Evolutionary conservation across 2,797 vertebrate genomes (phyloP), one percentile per base, ranked within the genome.

Genomic region (Hoplostethus atlanticus): DNA sequence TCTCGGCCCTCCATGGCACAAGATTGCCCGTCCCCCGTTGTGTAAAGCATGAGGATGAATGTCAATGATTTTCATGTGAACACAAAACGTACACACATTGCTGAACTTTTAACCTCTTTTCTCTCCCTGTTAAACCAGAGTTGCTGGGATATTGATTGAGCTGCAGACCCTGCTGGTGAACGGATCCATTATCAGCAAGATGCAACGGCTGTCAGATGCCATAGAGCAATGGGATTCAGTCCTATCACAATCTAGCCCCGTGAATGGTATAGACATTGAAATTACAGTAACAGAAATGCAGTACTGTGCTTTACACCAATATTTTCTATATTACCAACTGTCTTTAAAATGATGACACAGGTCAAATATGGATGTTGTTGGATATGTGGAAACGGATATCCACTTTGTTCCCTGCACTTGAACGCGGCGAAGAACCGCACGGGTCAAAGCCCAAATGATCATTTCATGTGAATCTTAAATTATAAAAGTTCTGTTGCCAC

Each of bases 101-200:
- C n/a, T 17, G 47, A 6, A 10, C 8, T 21, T 21, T 8, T 1
- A 17, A 8, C 16, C 30, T 65, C 11, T 30, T 48, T 15, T 79
- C 0, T 68, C 5, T 72, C 56, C 51, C 0, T 17, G 1, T 4
- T 64, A 2, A 46, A 67, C 5, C 61, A 96, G 95, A 81, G 68
- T 95, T 66, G 48, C 94, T 6, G 86, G 90, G 56, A 44, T 91
- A 17, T 73, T 96, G 73, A 89, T 91, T 1, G 93, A 95, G 76
- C 75, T 96, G 21, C 94, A 95, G 57, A 81, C 56, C 9, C 58
- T 93, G 5, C 36, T 96, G 72, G 70, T 80, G 48, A 76, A 93
- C 77, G 48, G 80, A 50, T 84, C 91, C 3, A n/a, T 91, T 63
- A 73, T 94, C 82, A 83, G 74, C 67, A 90, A 88, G 1, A 53